phyloP scores from a whole-genome alignment of 2,888 invertebrate genomes.

The Caenorhabditis sp. region DNA sequence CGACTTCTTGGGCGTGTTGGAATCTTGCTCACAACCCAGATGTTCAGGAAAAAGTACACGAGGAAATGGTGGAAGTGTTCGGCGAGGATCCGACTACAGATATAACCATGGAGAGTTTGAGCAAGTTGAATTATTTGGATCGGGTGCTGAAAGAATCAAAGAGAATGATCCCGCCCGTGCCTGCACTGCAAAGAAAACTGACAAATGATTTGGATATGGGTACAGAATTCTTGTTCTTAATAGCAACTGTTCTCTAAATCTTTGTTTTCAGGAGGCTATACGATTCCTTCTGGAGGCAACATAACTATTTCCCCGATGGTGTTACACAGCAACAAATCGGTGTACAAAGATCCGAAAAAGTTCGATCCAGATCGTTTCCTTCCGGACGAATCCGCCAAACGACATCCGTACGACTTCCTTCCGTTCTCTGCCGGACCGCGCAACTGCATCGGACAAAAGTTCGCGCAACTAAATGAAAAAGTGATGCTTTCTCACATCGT shows the following conservation, averaged over 20 bases:
- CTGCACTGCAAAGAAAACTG: constrained; percentile 73
- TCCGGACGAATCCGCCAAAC: constrained; percentile 80
- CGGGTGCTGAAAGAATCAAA: constrained; percentile 79
- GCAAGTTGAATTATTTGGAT: constrained; percentile 76
- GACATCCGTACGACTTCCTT: constrained; percentile 78
- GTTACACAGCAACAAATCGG: constrained; percentile 59
- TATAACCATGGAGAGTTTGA: constrained; percentile 81
- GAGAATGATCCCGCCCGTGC: constrained; percentile 77
- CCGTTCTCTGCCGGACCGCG: constrained; percentile 82
- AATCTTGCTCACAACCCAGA: constrained; percentile 83
- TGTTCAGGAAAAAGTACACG: constrained; percentile 80
- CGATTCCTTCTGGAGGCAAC: constrained; percentile 56
- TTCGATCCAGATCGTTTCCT: constrained; percentile 84
- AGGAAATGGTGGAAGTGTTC: constrained; percentile 70
- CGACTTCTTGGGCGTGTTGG: constrained; percentile 83
- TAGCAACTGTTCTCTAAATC: not conserved
- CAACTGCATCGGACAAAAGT: constrained; percentile 84
- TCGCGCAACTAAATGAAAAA: constrained; percentile 84
- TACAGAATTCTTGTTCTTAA: constrained; percentile 15
- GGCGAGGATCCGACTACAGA: constrained; percentile 67
- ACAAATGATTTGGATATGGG: constrained; percentile 82
- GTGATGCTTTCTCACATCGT: constrained; percentile 55
- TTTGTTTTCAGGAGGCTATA: constrained; percentile 63
- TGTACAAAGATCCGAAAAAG: constrained; percentile 81
- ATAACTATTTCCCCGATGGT: constrained; percentile 60